phyloP scores from a whole-genome alignment of 2,888 invertebrate genomes.

The Cephus spinipes region DNA sequence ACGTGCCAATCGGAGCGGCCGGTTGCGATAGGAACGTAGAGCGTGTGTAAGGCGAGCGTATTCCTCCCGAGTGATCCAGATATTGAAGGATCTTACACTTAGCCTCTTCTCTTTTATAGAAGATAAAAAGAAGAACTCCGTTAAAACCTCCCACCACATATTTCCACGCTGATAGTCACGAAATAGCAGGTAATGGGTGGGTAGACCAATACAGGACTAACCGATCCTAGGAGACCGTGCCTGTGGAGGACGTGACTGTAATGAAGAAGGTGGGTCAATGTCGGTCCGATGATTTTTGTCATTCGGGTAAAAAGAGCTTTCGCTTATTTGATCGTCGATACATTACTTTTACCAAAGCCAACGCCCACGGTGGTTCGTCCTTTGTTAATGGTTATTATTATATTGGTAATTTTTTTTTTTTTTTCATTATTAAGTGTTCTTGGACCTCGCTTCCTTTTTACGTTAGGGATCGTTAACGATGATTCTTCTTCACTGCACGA shows the following conservation, averaged over 20 bases:
- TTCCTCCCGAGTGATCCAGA: constrained; percentile 43
- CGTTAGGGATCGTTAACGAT: not conserved
- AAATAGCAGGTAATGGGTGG: not conserved
- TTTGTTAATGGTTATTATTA: not conserved
- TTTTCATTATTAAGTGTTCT: not conserved
- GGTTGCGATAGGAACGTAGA: constrained; percentile 6
- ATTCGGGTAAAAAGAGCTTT: not conserved
- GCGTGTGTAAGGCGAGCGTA: constrained; percentile 15
- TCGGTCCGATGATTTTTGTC: not conserved
- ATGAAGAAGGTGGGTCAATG: not conserved
- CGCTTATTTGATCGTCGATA: not conserved
- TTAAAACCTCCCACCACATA: constrained; percentile 1
- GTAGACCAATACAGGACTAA: not conserved
- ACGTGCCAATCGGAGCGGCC: constrained; percentile 15
- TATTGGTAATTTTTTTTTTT: not conserved
- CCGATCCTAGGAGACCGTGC: not conserved
- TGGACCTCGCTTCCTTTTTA: not conserved
- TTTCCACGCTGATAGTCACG: not conserved
- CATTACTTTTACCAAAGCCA: not conserved
- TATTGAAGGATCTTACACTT: constrained; percentile 46
- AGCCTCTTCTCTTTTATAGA: constrained; percentile 57
- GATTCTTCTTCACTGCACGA: not conserved
- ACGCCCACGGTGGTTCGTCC: not conserved
- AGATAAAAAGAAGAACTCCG: constrained; percentile 52
- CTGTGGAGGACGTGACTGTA: not conserved